phyloP scores from a whole-genome alignment of 1,140 invertebrate species.

The Rhopalosiphum padi region DNA sequence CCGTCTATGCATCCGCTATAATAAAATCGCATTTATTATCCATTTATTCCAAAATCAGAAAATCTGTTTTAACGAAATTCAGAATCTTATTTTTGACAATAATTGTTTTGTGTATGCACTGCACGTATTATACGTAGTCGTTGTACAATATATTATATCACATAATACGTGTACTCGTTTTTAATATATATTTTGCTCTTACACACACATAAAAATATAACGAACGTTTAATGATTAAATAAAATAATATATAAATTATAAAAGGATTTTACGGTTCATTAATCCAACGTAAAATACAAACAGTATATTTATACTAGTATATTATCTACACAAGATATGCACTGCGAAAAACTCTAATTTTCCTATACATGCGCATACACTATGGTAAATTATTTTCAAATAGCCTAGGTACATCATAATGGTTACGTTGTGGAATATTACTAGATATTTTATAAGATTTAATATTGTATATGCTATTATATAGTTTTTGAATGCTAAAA shows the following conservation, averaged over 20 bases:
- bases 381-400: no score
- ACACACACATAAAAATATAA: background rate
- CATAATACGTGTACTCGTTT: background rate
- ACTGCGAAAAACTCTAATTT: background rate
- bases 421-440: no score
- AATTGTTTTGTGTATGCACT: background rate
- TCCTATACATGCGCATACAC: no score
- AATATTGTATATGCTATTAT: no score
- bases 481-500: no score
- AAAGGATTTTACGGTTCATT: background rate
- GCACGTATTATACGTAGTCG: no score
- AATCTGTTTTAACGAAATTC: background rate
- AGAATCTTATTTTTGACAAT: background rate
- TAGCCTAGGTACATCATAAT: no score
- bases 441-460: no score
- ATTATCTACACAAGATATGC: background rate
- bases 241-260: background rate
- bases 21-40: constrained; percentile 21
- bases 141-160: no score
- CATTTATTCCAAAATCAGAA: constrained; percentile 16
- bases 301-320: background rate
- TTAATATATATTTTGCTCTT: background rate
- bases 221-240: background rate
- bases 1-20: background rate
- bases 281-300: background rate